Percentiles rank a stretch among this genome's conserved stretches.
Evolutionary conservation across 2,797 vertebrate genomes (phyloP).

Genomic region (Selene dorsalis): DNA sequence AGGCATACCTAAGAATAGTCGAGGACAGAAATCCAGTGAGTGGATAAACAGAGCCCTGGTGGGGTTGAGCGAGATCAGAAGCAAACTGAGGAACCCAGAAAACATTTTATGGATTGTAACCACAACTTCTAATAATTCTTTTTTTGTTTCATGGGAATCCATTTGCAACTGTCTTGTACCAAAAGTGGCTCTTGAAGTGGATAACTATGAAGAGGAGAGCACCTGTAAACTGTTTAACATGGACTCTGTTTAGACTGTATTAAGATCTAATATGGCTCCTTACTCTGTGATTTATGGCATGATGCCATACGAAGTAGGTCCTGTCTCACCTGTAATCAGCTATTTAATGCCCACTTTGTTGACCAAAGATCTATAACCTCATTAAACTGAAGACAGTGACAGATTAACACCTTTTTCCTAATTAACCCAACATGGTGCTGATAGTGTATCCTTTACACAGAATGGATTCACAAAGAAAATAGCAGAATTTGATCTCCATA

Average conservation of each 20-base stretch:
- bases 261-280: constrained; percentile 41
- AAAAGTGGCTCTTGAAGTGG: constrained; percentile 32
- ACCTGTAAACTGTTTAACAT: constrained; percentile 30
- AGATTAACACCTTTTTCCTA: background rate
- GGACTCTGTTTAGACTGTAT: constrained; percentile 54
- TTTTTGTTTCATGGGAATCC: constrained; percentile 29
- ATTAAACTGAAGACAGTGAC: constrained; percentile 30
- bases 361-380: constrained; percentile 66
- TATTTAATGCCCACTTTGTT: constrained; percentile 53
- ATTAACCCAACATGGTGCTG: constrained; percentile 8
- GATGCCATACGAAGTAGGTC: constrained; percentile 51
- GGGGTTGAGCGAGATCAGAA: constrained; percentile 27
- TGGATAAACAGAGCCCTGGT: constrained; percentile 35
- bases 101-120: constrained; percentile 45
- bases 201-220: constrained; percentile 50
- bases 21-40: constrained; percentile 41
- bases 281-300: constrained; percentile 45
- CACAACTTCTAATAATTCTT: constrained; percentile 8
- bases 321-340: constrained; percentile 44
- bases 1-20: constrained; percentile 24
- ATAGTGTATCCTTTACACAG: background rate
- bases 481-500: background rate
- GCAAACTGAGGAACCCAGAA: constrained; percentile 37
- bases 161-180: constrained; percentile 33
- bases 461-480: background rate